Evolutionary conservation across 2,888 invertebrate genomes (phyloP).

Genomic region (Rhogogaster chlorosoma): DNA sequence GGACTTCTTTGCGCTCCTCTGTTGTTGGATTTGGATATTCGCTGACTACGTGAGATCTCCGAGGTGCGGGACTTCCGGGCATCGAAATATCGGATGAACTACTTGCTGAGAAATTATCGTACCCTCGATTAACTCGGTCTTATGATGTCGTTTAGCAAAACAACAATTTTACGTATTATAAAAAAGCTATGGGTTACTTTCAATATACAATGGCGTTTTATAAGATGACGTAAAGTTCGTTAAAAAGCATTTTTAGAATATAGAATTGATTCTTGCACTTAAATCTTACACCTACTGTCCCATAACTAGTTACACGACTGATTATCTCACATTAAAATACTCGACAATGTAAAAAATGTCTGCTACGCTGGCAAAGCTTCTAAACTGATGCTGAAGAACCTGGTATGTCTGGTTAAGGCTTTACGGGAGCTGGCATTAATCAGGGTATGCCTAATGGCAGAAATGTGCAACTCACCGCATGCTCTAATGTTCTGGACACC

Average conservation of each 20-base stretch:
- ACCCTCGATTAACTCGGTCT: background rate
- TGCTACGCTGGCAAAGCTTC: conserved; percentile 1
- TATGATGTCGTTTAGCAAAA: background rate
- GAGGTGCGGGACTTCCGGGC: conserved; percentile 82
- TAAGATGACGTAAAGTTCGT: background rate
- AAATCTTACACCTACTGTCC: background rate
- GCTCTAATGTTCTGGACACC: conserved; percentile 18
- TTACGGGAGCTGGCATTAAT: background rate
- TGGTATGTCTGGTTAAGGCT: background rate
- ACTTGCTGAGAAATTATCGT: conserved; percentile 81
- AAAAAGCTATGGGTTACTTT: background rate
- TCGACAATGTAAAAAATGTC: background rate
- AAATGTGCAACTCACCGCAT: conserved; percentile 30
- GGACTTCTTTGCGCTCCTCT: conserved; percentile 73
- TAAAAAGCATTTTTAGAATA: background rate
- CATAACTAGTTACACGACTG: background rate
- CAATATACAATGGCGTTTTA: background rate
- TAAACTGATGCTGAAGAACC: background rate
- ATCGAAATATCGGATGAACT: conserved; percentile 88
- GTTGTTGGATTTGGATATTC: conserved; percentile 78
- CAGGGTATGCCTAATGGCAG: background rate
- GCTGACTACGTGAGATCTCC: conserved; percentile 76
- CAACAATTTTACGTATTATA: background rate
- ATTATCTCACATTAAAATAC: background rate
- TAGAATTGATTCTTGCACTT: background rate